A percentile compares a stretch with the other conserved stretches of the same genome.
phyloP scores from a whole-genome alignment of 2,888 invertebrate genomes.

The Eupithecia pulchellata region DNA sequence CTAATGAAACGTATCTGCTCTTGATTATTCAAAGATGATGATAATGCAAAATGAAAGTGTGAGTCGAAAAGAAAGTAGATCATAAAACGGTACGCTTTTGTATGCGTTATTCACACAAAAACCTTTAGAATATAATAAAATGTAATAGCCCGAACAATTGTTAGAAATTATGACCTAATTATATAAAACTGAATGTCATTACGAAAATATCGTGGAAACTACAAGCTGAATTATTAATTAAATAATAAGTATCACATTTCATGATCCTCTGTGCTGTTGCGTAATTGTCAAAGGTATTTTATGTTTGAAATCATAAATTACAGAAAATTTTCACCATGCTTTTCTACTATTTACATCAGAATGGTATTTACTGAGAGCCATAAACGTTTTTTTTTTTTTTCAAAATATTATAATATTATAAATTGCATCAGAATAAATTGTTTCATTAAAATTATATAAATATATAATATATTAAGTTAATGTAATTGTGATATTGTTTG shows the following conservation, averaged over 20 bases:
- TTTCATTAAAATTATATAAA: too few relatives aligned
- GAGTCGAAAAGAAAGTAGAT: conserved; percentile 46
- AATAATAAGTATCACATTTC: not conserved
- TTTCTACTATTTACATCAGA: too few relatives aligned
- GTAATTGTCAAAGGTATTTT: too few relatives aligned
- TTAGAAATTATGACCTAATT: not conserved
- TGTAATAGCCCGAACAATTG: conserved; percentile 22
- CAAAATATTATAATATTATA: too few relatives aligned
- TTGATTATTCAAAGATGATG: conserved; percentile 39
- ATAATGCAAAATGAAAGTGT: conserved; percentile 46
- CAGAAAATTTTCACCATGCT: too few relatives aligned
- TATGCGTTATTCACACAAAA: conserved; percentile 40
- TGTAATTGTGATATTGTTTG: too few relatives aligned
- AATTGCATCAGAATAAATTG: too few relatives aligned
- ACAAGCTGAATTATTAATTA: not conserved
- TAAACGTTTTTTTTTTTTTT: too few relatives aligned
- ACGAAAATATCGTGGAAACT: not conserved
- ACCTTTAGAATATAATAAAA: conserved; percentile 31
- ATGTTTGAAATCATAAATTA: too few relatives aligned
- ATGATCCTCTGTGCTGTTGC: not conserved
- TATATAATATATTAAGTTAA: too few relatives aligned
- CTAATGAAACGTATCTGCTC: conserved; percentile 19
- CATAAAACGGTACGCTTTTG: conserved; percentile 42
- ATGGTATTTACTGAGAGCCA: too few relatives aligned
- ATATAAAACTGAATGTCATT: not conserved